phyloP scores from a whole-genome alignment of 2,888 invertebrate genomes.

The Lingula anatina region DNA sequence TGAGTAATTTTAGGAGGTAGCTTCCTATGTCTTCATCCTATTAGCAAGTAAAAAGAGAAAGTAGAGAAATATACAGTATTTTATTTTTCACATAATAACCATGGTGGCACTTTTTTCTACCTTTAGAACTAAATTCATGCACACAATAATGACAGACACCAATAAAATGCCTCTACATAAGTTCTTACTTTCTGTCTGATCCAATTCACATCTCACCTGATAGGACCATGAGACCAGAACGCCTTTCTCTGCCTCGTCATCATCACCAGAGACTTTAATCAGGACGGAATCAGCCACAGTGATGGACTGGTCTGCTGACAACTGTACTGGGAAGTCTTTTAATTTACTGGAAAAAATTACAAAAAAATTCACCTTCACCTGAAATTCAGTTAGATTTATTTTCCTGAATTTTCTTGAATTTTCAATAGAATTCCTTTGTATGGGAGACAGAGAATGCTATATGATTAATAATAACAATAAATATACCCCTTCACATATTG shows the following conservation, averaged over 20 bases:
- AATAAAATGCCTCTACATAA: background rate
- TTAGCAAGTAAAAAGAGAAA: slow-evolving; percentile 24
- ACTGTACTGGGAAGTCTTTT: slow-evolving; percentile 73
- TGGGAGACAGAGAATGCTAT: no score
- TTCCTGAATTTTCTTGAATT: no score
- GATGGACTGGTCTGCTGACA: slow-evolving; percentile 73
- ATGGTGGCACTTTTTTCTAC: no score
- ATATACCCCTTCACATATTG: slow-evolving; percentile 67
- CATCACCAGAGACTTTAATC: slow-evolving; percentile 81
- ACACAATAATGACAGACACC: background rate
- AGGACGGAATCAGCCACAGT: slow-evolving; percentile 80
- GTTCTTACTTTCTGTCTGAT: background rate
- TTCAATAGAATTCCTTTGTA: no score
- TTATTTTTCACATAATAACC: no score
- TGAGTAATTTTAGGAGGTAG: slow-evolving; percentile 67
- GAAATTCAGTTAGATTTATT: no score
- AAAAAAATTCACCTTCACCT: no score
- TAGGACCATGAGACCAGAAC: slow-evolving; percentile 93
- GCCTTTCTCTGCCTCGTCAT: slow-evolving; percentile 74
- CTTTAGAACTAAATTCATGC: background rate
- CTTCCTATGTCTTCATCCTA: slow-evolving; percentile 93
- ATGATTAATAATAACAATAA: no score
- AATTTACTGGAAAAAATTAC: slow-evolving; percentile 62
- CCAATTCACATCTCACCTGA: slow-evolving; percentile 26
- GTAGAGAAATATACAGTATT: slow-evolving; percentile 9